Base-by-base conservation (phyloP, 2,113 vertebrate species). In the Anguilla rostrata region DNA sequence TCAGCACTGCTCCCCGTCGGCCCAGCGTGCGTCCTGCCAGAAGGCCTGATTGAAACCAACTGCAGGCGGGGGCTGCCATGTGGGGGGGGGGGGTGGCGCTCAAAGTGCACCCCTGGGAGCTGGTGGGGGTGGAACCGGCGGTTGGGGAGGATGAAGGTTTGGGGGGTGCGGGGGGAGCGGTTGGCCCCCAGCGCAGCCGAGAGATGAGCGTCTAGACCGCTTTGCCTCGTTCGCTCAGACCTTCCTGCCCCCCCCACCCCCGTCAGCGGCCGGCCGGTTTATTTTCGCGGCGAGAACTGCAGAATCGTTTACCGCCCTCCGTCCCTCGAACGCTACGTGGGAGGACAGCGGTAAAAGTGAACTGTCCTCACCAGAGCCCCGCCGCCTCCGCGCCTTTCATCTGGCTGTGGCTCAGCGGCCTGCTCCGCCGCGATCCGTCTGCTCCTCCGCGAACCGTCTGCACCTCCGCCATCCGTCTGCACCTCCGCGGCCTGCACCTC, bases 31-130 rank as follows among this genome's bases (percentile, higher is more conserved):
- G 86, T 91, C 90, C 91, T 90, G 89, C 90, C 91, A 92, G 89
- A 91, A 90, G 88, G 84, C 85, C 91, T 92, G 90, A 93, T 93
- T 91, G 90, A 93, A 93, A 93, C 91, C 91, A 93, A 92, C 92
- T 93, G 91, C 89, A 87, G 88, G 90, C 46, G 56, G 84, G 83
- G 85, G 88, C 84, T 84, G 88, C 86, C 84, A 86, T 88, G 78
- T 60, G 87, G 80, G 26, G 56, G 87, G 83, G 84, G 80, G 14
- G n/a, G n/a, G n/a, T n/a, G 0, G 78, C 57, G 85, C 5, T 18
- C 12, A 39, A 39, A 34, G 84, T 2, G 12, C 40, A 57, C 9
- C 4, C 8, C 5, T 43, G 86, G 18, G 79, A 43, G 20, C 60
- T 26, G 60, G 60, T 66, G 60, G 81, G 40, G 43, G 81, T 15